Evolutionary conservation across 2,797 vertebrate species (phyloP), one percentile per base, ranked within the genome.

Genomic region (Propithecus deckenii): DNA sequence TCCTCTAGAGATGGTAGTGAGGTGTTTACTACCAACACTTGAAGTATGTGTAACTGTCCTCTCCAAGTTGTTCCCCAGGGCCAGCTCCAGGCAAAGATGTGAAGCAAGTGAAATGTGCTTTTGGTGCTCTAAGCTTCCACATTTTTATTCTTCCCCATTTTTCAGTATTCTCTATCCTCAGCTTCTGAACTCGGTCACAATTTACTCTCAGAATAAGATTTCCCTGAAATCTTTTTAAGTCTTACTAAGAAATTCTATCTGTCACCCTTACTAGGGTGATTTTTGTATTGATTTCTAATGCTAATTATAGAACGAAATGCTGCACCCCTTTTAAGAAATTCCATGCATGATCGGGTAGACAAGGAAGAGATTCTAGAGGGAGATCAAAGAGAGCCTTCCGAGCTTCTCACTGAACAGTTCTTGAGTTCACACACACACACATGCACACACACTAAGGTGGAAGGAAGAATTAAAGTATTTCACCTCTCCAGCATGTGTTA

Each of bases 251-350:
- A 95, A 76, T 67, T 84, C 10, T 55, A 17, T 23, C 22, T 79
- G 41, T 89, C 52, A 61, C 23, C 7, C 65, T 23, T 90, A 65
- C 38, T 28, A 57, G 46, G 28, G 20, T 2, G 13, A 80, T 63
- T 75, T 94, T 17, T 93, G 18, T 88, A 38, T 89, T 86, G 72
- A 94, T 91, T 71, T 76, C 69, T 50, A 83, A 48, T 75, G 41
- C 41, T 57, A 86, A 65, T 50, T 92, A 57, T 59, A 84, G 74
- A 87, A 52, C 83, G n/a, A 96, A 93, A 46, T 63, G 1, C 5
- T 74, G 20, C 72, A 23, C 4, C 30, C 11, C 50, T 78, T 96
- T 91, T 83, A 79, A 95, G 72, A 71, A 83, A 84, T 52, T 46
- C 46, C 32, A 28, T 25, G 22, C 71, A 80, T 84, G 46, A 14